Percentiles rank a stretch among this genome's conserved stretches.
Evolutionary conservation across 2,113 vertebrate species (phyloP).

Genomic region (Phrynocephalus versicolor): DNA sequence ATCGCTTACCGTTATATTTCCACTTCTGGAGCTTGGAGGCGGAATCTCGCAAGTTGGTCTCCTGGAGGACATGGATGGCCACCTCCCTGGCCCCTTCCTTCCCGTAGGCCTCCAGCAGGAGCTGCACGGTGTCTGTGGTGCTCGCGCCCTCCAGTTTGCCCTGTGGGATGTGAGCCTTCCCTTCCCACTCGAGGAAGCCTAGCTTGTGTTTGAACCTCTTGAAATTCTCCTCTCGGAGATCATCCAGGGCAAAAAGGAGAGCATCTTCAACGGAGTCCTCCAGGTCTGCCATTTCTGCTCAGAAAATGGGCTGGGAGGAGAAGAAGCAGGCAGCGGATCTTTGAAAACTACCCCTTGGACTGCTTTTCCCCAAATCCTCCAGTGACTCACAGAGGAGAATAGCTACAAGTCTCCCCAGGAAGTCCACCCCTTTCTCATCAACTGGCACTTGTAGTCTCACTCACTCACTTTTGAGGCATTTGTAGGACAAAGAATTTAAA

Average conservation of each 20-base stretch:
- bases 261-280: neutral
- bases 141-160: neutral
- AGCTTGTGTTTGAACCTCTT: slow-evolving; percentile 26
- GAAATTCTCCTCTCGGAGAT: slow-evolving; percentile 4
- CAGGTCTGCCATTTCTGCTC: neutral
- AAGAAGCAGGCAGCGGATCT: too few species aligned
- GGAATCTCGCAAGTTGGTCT: neutral
- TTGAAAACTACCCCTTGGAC: too few species aligned
- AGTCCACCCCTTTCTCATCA: too few species aligned
- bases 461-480: too few species aligned
- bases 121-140: neutral
- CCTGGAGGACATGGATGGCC: neutral
- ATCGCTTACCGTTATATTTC: neutral
- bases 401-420: too few species aligned
- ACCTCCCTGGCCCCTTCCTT: neutral
- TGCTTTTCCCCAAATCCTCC: too few species aligned
- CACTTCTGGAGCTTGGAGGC: neutral
- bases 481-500: too few species aligned
- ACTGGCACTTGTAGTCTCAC: too few species aligned
- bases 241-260: neutral
- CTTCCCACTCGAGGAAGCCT: neutral
- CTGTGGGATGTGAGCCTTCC: neutral
- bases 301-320: too few species aligned
- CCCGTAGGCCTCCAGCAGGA: neutral
- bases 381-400: too few species aligned